phyloP scores from a whole-genome alignment of 2,888 invertebrate species.

The Ophioninae sp. region DNA sequence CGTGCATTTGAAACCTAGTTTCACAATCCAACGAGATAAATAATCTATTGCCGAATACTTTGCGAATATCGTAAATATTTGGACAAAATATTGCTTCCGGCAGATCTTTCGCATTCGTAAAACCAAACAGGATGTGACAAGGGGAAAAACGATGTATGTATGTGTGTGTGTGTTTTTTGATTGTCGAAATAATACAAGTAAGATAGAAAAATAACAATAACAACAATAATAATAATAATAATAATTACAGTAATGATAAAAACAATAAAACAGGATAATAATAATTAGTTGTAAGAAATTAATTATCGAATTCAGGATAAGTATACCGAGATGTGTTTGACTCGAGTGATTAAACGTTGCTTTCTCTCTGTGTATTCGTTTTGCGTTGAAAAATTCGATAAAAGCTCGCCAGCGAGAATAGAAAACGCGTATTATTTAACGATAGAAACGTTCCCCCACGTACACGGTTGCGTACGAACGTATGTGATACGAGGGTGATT shows the following conservation, averaged over 20 bases:
- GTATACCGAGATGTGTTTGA: slow-evolving; percentile 60
- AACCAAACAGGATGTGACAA: no score
- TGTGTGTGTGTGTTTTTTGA: slow-evolving; percentile 67
- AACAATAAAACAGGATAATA: slow-evolving; percentile 12
- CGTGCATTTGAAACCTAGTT: no score
- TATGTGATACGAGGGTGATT: no score
- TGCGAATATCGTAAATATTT: no score
- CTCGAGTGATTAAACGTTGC: slow-evolving; percentile 67
- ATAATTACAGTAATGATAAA: slow-evolving; percentile 26
- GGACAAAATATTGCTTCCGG: no score
- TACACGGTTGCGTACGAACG: no score
- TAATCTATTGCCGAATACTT: no score
- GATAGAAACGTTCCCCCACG: background rate
- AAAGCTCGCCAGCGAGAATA: background rate
- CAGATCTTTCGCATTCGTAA: no score
- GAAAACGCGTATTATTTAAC: background rate
- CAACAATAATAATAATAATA: slow-evolving; percentile 29
- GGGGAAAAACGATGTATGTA: slow-evolving; percentile 48
- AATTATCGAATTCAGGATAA: slow-evolving; percentile 50
- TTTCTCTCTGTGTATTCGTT: slow-evolving; percentile 66
- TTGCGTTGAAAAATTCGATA: slow-evolving; percentile 30
- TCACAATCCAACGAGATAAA: no score
- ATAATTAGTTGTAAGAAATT: slow-evolving; percentile 48
- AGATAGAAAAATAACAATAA: no score
- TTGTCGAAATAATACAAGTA: slow-evolving; percentile 44